These are phyloP conservation scores for Athalia rosae DNA, from an alignment of 2,888 invertebrate species.

Conservation along the genomic window DNA sequence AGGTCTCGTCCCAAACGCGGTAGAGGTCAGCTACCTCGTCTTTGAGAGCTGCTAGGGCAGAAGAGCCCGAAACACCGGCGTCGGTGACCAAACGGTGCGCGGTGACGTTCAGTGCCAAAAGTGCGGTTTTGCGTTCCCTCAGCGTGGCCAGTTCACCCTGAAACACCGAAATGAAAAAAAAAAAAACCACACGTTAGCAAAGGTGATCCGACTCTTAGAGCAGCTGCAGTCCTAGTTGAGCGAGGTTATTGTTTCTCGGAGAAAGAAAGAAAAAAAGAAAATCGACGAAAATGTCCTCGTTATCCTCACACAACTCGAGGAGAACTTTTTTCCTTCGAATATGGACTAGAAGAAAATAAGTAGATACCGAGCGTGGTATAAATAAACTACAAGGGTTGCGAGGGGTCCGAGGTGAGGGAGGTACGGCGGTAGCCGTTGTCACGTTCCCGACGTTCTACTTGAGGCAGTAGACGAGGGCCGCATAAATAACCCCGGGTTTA, in stretches of 20 bases:
- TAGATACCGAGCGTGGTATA: slow-evolving; percentile 40
- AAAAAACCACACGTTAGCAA: slow-evolving; percentile 5
- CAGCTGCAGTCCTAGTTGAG: neutral
- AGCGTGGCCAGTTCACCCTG: slow-evolving; percentile 80
- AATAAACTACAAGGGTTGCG: slow-evolving; percentile 55
- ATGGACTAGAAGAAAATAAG: slow-evolving; percentile 38
- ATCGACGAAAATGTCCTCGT: too few relatives aligned
- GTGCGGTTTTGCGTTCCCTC: slow-evolving; percentile 75
- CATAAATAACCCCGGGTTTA: slow-evolving; percentile 72
- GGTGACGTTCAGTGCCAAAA: slow-evolving; percentile 79
- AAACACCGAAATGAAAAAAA: slow-evolving; percentile 69
- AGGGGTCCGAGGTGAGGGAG: slow-evolving; percentile 44
- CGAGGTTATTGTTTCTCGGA: too few relatives aligned
- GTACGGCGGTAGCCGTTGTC: slow-evolving; percentile 62
- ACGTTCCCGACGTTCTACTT: slow-evolving; percentile 69
- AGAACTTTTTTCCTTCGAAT: slow-evolving; percentile 3
- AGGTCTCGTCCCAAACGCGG: slow-evolving; percentile 82
- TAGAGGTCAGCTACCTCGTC: slow-evolving; percentile 81
- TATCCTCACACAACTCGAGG: too few relatives aligned
- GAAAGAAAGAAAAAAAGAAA: too few relatives aligned
- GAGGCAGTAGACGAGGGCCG: slow-evolving; percentile 68
- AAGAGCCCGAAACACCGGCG: slow-evolving; percentile 74
- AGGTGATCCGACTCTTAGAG: neutral
- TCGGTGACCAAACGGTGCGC: slow-evolving; percentile 77
- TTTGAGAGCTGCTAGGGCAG: slow-evolving; percentile 76